These are phyloP conservation scores for Poeciliopsis gracilis DNA, from an alignment of 2,797 vertebrate genomes.

Conservation along the genomic window DNA sequence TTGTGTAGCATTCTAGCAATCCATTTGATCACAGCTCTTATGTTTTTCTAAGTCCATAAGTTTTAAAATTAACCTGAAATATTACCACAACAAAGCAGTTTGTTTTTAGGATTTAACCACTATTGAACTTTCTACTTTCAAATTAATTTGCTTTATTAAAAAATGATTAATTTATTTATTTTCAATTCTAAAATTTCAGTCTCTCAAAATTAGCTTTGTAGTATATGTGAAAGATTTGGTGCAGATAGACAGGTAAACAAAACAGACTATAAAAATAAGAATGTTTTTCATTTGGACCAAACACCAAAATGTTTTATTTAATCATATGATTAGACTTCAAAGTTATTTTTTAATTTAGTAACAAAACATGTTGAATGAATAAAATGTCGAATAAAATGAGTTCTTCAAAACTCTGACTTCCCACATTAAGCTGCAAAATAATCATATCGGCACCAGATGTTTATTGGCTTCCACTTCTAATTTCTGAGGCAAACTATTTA, in stretches of 20 bases:
- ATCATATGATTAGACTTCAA: too few relatives aligned
- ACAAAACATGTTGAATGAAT: too few relatives aligned
- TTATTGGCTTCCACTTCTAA: background rate
- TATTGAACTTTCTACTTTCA: background rate
- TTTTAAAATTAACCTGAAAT: background rate
- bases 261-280: background rate
- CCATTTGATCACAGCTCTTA: background rate
- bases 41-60: background rate
- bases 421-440: background rate
- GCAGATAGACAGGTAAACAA: background rate
- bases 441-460: background rate
- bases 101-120: background rate
- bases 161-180: background rate
- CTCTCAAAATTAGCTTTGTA: background rate
- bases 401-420: background rate
- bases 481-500: constrained; percentile 7
- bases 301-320: background rate
- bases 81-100: background rate
- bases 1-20: background rate
- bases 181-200: background rate
- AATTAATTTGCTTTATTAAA: background rate
- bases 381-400: too few relatives aligned
- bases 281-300: background rate
- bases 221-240: background rate
- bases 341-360: too few relatives aligned